phyloP scores from a whole-genome alignment of 1,140 invertebrate genomes.

The Eumaeus atala region DNA sequence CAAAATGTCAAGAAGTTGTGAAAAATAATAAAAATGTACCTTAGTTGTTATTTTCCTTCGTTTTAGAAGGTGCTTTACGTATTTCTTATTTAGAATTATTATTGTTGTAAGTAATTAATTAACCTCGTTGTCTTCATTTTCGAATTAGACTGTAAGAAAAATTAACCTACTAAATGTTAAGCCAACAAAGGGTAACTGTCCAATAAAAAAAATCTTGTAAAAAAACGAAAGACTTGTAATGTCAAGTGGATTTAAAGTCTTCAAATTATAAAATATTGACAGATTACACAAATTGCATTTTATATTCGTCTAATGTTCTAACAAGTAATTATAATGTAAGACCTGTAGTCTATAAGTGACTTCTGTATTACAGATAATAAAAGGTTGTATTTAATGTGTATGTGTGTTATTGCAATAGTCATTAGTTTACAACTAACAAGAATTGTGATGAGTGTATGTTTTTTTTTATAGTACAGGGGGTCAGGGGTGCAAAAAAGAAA shows the following conservation, averaged over 20 bases:
- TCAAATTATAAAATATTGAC: background rate
- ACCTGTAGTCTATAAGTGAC: slow-evolving; percentile 65
- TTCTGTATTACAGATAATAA: slow-evolving; percentile 31
- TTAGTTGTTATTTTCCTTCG: slow-evolving; percentile 36
- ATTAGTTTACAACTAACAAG: too few relatives aligned
- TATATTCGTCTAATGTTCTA: slow-evolving; percentile 18
- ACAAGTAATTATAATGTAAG: slow-evolving; percentile 36
- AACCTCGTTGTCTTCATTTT: slow-evolving; percentile 16
- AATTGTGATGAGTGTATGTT: too few relatives aligned
- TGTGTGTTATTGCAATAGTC: too few relatives aligned
- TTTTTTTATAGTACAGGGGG: too few relatives aligned
- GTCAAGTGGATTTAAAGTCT: background rate
- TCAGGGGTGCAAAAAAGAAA: too few relatives aligned
- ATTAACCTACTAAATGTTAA: background rate
- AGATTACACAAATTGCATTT: slow-evolving; percentile 35
- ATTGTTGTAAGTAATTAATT: slow-evolving; percentile 12
- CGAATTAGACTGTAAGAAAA: slow-evolving; percentile 14
- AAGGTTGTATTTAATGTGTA: slow-evolving; percentile 10
- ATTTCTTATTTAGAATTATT: slow-evolving; percentile 23
- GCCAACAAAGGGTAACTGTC: background rate
- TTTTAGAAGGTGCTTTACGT: slow-evolving; percentile 50
- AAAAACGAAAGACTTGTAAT: too few relatives aligned
- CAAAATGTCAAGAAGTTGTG: background rate
- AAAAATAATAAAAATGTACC: slow-evolving; percentile 12
- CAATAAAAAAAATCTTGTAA: too few relatives aligned